A percentile compares a stretch with the other conserved stretches of the same genome.
phyloP scores from a whole-genome alignment of 2,797 vertebrate genomes.

The Sternotherus odoratus region DNA sequence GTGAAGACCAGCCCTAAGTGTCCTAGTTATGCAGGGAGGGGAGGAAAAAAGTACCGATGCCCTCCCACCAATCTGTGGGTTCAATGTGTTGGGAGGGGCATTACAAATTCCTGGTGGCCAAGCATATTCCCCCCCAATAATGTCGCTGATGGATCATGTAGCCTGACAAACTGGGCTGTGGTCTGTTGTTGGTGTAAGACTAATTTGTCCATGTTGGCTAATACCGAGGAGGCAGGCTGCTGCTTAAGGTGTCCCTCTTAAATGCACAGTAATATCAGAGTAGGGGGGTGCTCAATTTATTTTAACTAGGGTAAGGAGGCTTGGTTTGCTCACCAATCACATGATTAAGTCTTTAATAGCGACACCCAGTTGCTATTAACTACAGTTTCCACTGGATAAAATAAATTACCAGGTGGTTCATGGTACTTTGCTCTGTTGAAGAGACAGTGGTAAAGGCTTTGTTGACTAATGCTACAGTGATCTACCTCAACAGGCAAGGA shows the following conservation, averaged over 20 bases:
- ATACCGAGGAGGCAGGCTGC: not conserved
- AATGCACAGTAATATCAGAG: not conserved
- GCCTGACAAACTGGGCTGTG: not conserved
- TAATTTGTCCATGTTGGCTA: not conserved
- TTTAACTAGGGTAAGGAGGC: not conserved
- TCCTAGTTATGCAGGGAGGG: too few relatives aligned
- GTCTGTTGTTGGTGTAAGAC: not conserved
- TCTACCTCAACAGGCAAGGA: not conserved
- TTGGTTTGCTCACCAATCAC: not conserved
- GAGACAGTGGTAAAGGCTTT: too few relatives aligned
- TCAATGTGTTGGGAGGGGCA: too few relatives aligned
- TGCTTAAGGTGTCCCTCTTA: not conserved
- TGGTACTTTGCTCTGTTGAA: too few relatives aligned
- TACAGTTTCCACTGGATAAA: too few relatives aligned
- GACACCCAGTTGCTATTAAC: too few relatives aligned
- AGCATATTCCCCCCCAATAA: not conserved
- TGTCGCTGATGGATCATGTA: not conserved
- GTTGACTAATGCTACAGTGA: too few relatives aligned
- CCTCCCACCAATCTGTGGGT: too few relatives aligned
- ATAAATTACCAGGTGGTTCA: too few relatives aligned
- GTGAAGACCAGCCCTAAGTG: not conserved
- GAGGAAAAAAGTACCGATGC: too few relatives aligned
- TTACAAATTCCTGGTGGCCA: too few relatives aligned
- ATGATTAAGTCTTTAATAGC: too few relatives aligned
- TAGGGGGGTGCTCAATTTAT: not conserved